Conservation (phyloP, 1,140 invertebrate genomes). For the Orchestia grillus region DNA sequence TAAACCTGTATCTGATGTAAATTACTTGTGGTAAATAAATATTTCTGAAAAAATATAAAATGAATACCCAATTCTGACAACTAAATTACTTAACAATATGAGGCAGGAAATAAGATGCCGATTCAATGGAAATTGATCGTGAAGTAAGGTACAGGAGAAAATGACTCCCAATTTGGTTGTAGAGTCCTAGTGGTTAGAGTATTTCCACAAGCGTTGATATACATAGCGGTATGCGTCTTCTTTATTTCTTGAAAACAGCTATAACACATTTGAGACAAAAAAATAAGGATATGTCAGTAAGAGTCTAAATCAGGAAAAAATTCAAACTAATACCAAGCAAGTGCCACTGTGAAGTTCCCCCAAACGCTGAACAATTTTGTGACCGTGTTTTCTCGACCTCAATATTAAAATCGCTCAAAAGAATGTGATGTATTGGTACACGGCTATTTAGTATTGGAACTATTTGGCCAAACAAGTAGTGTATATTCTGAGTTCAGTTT, state of each 20-base stretch:
- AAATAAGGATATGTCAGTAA: no score
- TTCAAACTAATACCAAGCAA: background rate
- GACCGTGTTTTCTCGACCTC: background rate
- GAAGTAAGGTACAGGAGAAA: background rate
- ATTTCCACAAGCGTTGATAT: background rate
- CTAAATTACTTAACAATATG: background rate
- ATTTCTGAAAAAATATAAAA: no score
- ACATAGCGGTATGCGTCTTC: background rate
- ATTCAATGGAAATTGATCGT: background rate
- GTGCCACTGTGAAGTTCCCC: background rate
- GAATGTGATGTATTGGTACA: no score
- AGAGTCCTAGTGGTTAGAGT: background rate
- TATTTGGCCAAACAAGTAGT: no score
- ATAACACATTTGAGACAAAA: background rate
- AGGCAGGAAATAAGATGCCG: background rate
- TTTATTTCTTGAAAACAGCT: background rate
- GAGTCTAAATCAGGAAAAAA: no score
- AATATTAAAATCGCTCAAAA: background rate
- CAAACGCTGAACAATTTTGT: background rate
- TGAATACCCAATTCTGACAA: no score
- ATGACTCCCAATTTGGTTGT: background rate
- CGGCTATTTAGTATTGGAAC: no score
- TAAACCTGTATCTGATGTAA: no score
- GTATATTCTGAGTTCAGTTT: no score
- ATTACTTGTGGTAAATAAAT: no score